These are phyloP conservation scores for Eupelmus urozonus DNA, from an alignment of 2,888 invertebrate species.

Conservation along the genomic window DNA sequence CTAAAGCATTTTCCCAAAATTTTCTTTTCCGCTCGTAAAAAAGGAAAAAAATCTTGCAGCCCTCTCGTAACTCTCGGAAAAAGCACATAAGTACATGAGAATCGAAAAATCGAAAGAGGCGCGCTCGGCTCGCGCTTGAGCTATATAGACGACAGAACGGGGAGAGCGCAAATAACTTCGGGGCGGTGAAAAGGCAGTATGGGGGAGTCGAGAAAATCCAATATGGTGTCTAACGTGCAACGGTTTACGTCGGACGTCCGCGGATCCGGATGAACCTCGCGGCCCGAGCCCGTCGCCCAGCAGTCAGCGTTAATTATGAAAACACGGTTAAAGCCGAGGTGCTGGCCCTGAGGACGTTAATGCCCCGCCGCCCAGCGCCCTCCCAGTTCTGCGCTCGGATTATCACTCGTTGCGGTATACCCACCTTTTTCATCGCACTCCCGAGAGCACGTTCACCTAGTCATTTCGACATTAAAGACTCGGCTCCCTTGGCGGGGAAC, in stretches of 20 bases:
- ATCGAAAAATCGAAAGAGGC: constrained; percentile 29
- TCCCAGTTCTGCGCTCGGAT: too few species aligned
- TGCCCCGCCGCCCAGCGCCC: constrained; percentile 58
- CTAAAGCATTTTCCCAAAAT: too few species aligned
- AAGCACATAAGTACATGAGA: too few species aligned
- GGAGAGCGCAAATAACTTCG: constrained; percentile 41
- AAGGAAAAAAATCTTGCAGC: too few species aligned
- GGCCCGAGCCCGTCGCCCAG: background rate
- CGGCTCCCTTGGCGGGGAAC: too few species aligned
- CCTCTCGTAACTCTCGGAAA: too few species aligned
- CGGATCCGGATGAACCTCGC: constrained; percentile 23
- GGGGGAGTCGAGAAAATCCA: constrained; percentile 66
- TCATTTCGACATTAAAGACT: too few species aligned
- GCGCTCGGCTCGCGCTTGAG: too few species aligned
- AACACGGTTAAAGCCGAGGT: constrained; percentile 70
- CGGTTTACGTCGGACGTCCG: constrained; percentile 63
- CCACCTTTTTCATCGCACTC: too few species aligned
- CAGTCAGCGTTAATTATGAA: constrained; percentile 68
- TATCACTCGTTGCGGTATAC: constrained; percentile 14
- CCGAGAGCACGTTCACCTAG: too few species aligned
- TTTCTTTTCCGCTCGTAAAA: too few species aligned
- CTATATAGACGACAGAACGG: background rate
- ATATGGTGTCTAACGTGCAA: constrained; percentile 71
- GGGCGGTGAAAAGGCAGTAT: constrained; percentile 35
- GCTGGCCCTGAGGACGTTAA: constrained; percentile 61